Evolutionary conservation across 2,888 invertebrate genomes (phyloP).

Genomic region (Eurytoma adleriae): DNA sequence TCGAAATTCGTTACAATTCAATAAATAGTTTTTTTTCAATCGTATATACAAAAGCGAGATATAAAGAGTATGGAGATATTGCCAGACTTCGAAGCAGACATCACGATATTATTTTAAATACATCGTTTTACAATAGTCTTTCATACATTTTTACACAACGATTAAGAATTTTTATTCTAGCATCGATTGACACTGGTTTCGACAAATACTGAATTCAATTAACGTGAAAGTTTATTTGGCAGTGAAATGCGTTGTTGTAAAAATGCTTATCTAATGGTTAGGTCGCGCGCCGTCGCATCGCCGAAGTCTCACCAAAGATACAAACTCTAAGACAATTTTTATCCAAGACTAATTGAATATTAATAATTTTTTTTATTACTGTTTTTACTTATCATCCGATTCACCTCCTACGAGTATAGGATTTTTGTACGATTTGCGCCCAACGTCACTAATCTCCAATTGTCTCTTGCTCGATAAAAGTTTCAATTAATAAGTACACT

Average conservation of each 20-base stretch:
- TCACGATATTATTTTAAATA: constrained; percentile 34
- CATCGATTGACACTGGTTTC: not conserved
- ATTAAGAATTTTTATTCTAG: constrained; percentile 28
- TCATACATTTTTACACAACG: constrained; percentile 21
- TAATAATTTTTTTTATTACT: constrained; percentile 16
- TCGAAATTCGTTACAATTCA: constrained; percentile 73
- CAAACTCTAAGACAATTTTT: too few relatives aligned
- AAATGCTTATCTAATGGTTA: constrained; percentile 15
- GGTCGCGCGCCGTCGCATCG: constrained; percentile 48
- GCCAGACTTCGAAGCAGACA: constrained; percentile 46
- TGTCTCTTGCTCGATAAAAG: constrained; percentile 7
- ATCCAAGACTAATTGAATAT: not conserved
- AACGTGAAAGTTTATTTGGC: constrained; percentile 38
- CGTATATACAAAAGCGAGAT: constrained; percentile 65
- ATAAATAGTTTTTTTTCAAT: constrained; percentile 72
- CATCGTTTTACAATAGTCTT: constrained; percentile 35
- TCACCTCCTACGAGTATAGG: too few relatives aligned
- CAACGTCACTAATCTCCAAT: constrained; percentile 10
- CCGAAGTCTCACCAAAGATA: not conserved
- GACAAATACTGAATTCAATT: constrained; percentile 8
- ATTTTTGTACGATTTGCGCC: constrained; percentile 21
- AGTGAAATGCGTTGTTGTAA: constrained; percentile 26
- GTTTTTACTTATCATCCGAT: not conserved
- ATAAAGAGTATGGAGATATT: constrained; percentile 50
- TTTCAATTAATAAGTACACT: constrained; percentile 46